Evolutionary conservation across 1,140 invertebrate genomes (phyloP).

Genomic region (Mactra quadrangularis): DNA sequence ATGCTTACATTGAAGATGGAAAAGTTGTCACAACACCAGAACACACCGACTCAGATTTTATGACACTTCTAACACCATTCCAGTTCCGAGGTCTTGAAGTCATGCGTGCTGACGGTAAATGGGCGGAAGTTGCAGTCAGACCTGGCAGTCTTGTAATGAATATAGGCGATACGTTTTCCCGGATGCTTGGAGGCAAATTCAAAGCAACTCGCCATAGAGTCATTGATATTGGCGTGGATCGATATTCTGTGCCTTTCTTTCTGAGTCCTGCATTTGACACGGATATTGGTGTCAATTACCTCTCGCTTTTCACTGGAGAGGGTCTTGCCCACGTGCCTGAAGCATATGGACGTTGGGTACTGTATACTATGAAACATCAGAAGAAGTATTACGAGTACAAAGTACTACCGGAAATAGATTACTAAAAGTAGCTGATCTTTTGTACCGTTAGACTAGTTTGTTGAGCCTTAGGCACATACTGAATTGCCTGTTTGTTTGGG

Average conservation of each 20-base stretch:
- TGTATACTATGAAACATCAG: constrained; percentile 64
- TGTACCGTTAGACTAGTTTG: too few species aligned
- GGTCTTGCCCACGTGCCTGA: constrained; percentile 60
- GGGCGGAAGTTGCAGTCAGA: constrained; percentile 66
- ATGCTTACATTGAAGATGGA: constrained; percentile 65
- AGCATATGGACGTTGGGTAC: constrained; percentile 63
- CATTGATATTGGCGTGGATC: constrained; percentile 69
- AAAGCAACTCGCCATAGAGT: constrained; percentile 75
- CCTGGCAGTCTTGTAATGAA: constrained; percentile 76
- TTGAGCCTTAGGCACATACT: too few species aligned
- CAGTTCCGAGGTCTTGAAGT: constrained; percentile 72
- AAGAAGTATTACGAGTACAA: constrained; percentile 69
- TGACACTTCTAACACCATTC: constrained; percentile 74
- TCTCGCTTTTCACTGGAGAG: constrained; percentile 38
- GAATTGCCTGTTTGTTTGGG: too few species aligned
- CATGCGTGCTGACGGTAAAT: constrained; percentile 58
- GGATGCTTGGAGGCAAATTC: constrained; percentile 69
- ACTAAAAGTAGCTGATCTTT: too few species aligned
- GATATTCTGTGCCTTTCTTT: constrained; percentile 75
- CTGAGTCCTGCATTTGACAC: constrained; percentile 68
- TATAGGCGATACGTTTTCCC: constrained; percentile 73
- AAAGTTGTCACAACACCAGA: constrained; percentile 68
- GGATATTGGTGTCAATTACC: constrained; percentile 67
- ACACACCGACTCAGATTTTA: constrained; percentile 73
- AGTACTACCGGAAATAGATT: constrained; percentile 63